Evolutionary conservation across 2,797 vertebrate genomes (phyloP).

Genomic region (Lerista edwardsae): DNA sequence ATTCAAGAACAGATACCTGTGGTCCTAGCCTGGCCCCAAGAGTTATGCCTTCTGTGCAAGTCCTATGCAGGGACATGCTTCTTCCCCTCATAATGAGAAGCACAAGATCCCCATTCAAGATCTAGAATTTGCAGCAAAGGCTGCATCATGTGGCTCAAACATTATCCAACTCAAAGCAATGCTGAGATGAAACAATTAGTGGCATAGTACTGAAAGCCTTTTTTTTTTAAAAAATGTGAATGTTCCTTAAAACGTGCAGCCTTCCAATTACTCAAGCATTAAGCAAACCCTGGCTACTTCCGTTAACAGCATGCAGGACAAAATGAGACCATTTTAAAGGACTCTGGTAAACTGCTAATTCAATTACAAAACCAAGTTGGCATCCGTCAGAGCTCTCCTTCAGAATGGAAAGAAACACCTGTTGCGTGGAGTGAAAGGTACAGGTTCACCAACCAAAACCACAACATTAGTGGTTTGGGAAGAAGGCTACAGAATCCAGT

Average conservation of each 20-base stretch:
- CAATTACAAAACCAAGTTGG: background rate
- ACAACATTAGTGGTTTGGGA: background rate
- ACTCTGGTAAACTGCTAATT: background rate
- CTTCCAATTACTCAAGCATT: background rate
- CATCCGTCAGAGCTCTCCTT: background rate
- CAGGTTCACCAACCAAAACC: background rate
- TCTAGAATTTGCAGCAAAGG: background rate
- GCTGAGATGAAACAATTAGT: slow-evolving; percentile 36
- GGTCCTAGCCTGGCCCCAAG: background rate
- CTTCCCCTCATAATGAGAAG: background rate
- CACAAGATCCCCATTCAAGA: background rate
- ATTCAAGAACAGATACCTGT: background rate
- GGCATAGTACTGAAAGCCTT: background rate
- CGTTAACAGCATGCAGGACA: background rate
- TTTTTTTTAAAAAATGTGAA: slow-evolving; percentile 4
- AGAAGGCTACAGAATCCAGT: background rate
- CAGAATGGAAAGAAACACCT: background rate
- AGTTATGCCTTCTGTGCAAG: background rate
- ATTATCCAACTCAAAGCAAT: background rate
- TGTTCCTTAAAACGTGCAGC: slow-evolving; percentile 34
- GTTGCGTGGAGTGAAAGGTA: background rate
- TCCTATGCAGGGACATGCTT: background rate
- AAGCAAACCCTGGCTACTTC: background rate
- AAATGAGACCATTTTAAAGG: slow-evolving; percentile 12
- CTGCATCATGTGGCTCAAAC: background rate